Evolutionary conservation across 2,888 invertebrate genomes (phyloP).

Genomic region (Leucophenga maculata): DNA sequence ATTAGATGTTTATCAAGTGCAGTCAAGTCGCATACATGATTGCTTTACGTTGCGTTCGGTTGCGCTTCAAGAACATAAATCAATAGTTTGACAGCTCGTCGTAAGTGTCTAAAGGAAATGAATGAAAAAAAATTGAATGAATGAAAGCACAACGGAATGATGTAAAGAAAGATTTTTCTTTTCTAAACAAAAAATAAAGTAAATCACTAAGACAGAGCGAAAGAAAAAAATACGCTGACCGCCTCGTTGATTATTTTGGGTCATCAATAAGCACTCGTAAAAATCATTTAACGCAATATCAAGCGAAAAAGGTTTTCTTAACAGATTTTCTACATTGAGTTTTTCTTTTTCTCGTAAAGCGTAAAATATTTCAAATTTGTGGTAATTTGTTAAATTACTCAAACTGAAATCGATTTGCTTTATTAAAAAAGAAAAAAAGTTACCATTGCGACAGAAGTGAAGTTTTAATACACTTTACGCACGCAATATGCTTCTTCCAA

Average conservation of each 20-base stretch:
- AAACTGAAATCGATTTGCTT: slow-evolving; percentile 54
- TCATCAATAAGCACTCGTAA: slow-evolving; percentile 55
- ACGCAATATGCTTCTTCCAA: too few species aligned
- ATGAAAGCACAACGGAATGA: slow-evolving; percentile 22
- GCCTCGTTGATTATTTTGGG: slow-evolving; percentile 51
- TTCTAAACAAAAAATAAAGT: background rate
- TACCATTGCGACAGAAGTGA: background rate
- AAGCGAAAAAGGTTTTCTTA: slow-evolving; percentile 39
- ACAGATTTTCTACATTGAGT: slow-evolving; percentile 9
- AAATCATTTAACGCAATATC: slow-evolving; percentile 29
- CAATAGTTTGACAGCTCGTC: slow-evolving; percentile 60
- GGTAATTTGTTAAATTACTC: slow-evolving; percentile 62
- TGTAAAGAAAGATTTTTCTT: background rate
- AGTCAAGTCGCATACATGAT: background rate
- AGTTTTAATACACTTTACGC: too few species aligned
- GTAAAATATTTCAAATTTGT: slow-evolving; percentile 28
- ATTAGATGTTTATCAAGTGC: slow-evolving; percentile 7
- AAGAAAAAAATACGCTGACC: background rate
- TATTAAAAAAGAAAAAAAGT: slow-evolving; percentile 49
- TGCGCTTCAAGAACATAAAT: slow-evolving; percentile 47
- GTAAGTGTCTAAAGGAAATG: slow-evolving; percentile 53
- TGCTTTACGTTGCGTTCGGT: background rate
- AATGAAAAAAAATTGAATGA: slow-evolving; percentile 54
- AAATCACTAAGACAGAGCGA: background rate
- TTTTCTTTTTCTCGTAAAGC: slow-evolving; percentile 6